These are phyloP conservation scores for Chloroceryle amazona DNA, from an alignment of 2,797 vertebrate genomes.

Conservation along the genomic window DNA sequence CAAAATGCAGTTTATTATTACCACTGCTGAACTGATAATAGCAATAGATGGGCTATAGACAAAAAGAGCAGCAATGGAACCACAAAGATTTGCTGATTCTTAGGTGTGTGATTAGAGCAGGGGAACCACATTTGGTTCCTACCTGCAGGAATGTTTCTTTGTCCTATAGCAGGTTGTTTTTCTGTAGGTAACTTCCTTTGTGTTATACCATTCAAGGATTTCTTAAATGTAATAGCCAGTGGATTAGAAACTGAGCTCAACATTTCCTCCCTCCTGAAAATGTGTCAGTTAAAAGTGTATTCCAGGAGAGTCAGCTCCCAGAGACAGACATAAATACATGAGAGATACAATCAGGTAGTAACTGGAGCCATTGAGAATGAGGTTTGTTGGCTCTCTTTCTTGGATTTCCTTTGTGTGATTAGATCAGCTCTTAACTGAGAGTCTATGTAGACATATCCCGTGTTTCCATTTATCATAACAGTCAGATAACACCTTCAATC, in stretches of 20 bases:
- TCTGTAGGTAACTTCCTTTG: neutral
- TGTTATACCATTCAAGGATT: neutral
- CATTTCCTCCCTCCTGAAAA: neutral
- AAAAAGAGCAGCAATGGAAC: neutral
- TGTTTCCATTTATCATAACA: slow-evolving; percentile 39
- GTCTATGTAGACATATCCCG: neutral
- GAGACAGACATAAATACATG: neutral
- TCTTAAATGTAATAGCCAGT: neutral
- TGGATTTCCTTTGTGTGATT: slow-evolving; percentile 44
- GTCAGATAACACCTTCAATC: slow-evolving; percentile 15
- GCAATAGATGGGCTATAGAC: neutral
- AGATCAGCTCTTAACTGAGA: slow-evolving; percentile 48
- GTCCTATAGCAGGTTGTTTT: neutral
- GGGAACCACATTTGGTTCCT: neutral
- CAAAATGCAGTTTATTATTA: neutral
- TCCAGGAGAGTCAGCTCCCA: neutral
- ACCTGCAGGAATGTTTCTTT: accelerated
- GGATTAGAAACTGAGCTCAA: neutral
- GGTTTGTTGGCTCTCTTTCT: slow-evolving; percentile 48
- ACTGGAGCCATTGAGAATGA: slow-evolving; percentile 44
- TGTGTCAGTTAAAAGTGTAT: slow-evolving; percentile 3
- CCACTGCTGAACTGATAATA: neutral
- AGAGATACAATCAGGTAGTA: slow-evolving; percentile 2
- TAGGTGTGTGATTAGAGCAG: neutral
- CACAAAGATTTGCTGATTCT: neutral